phyloP scores from a whole-genome alignment of 2,888 invertebrate genomes.

The Leptopilina drosophilae region DNA sequence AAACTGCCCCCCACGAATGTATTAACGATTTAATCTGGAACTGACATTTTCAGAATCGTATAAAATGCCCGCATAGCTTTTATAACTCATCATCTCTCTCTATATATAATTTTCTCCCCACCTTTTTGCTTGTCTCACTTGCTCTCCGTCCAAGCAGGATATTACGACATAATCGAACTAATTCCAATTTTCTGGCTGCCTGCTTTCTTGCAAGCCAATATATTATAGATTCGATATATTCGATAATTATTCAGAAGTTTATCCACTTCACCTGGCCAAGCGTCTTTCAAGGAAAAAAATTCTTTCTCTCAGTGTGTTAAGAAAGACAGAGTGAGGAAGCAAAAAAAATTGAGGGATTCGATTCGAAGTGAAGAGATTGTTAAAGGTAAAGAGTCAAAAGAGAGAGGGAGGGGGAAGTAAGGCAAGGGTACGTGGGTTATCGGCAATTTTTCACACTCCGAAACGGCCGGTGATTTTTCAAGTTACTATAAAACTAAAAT shows the following conservation, averaged over 20 bases:
- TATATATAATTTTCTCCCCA: neutral
- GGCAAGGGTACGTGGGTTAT: constrained; percentile 40
- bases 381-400: neutral
- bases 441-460: constrained; percentile 49
- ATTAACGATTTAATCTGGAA: constrained; percentile 14
- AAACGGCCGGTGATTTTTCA: constrained; percentile 52
- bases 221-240: constrained; percentile 48
- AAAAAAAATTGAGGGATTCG: neutral
- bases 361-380: constrained; percentile 1
- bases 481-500: constrained; percentile 47
- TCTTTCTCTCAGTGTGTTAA: neutral
- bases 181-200: constrained; percentile 55
- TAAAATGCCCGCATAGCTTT: neutral
- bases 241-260: constrained; percentile 53
- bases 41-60: constrained; percentile 2
- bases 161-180: constrained; percentile 52
- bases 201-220: constrained; percentile 45
- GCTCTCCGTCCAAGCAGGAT: constrained; percentile 40
- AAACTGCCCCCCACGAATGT: neutral
- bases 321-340: neutral
- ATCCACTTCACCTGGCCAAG: constrained; percentile 35
- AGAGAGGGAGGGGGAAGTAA: too few relatives aligned
- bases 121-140: constrained; percentile 27
- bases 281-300: neutral
- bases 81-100: neutral